These are phyloP conservation scores for Lycaena phlaeas DNA, from an alignment of 2,888 invertebrate genomes.

Conservation along the genomic window DNA sequence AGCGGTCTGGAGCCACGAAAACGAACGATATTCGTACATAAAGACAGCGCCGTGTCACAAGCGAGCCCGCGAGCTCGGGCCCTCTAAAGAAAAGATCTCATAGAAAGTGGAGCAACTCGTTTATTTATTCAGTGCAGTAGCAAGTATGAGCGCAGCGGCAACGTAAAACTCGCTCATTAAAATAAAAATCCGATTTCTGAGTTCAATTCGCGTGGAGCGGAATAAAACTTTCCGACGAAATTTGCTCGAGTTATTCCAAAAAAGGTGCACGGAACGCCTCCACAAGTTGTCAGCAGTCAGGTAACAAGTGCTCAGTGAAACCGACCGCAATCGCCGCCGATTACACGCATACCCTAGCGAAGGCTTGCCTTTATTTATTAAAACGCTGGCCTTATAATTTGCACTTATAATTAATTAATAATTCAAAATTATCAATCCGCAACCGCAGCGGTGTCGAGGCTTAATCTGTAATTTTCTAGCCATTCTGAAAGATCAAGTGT, in stretches of 20 bases:
- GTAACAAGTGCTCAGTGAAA: slow-evolving; percentile 63
- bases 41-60: slow-evolving; percentile 25
- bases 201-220: slow-evolving; percentile 59
- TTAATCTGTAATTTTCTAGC: slow-evolving; percentile 6
- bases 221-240: slow-evolving; percentile 67
- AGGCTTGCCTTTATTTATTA: slow-evolving; percentile 36
- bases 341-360: slow-evolving; percentile 27
- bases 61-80: slow-evolving; percentile 35
- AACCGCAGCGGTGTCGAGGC: slow-evolving; percentile 13
- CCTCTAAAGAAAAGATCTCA: slow-evolving; percentile 67
- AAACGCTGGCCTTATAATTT: slow-evolving; percentile 22
- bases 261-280: slow-evolving; percentile 63
- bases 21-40: slow-evolving; percentile 16
- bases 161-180: slow-evolving; percentile 67
- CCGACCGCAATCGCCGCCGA: slow-evolving; percentile 55
- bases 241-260: slow-evolving; percentile 72
- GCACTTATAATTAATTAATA: slow-evolving; percentile 23
- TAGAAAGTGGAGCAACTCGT: slow-evolving; percentile 72
- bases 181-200: slow-evolving; percentile 68
- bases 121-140: slow-evolving; percentile 68
- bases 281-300: slow-evolving; percentile 41
- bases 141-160: slow-evolving; percentile 56
- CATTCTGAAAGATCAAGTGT: slow-evolving; percentile 20
- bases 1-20: slow-evolving; percentile 20
- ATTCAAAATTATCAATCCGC: slow-evolving; percentile 15